Evolutionary conservation across 2,113 vertebrate species (phyloP), one percentile per base, ranked within the genome.

Genomic region (Corvus cornix): DNA sequence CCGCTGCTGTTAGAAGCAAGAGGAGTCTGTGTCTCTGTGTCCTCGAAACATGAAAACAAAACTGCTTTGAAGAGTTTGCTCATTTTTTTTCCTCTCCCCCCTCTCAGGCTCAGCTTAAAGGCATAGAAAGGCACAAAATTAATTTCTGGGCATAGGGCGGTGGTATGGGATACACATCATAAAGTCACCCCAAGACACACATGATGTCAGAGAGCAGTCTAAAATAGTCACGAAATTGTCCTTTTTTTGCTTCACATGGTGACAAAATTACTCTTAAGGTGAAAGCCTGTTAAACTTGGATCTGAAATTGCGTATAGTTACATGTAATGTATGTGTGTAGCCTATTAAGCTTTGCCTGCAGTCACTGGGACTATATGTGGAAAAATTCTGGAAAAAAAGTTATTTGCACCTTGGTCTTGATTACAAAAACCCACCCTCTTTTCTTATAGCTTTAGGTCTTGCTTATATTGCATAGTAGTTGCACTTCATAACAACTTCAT

Each of bases 241-340:
- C 49, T 87, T 17, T 21, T 39, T 83, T 80, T 64, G 28, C 53
- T 81, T 91, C 59, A 77, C 48, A 37, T 82, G n/a, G 59, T 76
- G 62, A 64, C 8, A 64, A 23, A 59, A 35, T 78, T 87, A 8
- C 5, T 53, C 18, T 30, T 79, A 11, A 84, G 68, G 39, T 48
- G 39, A 73, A 43, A 81, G n/a, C 20, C 26, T 53, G 7, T 90
- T 79, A 26, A 49, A 27, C 22, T 43, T 77, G 48, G 11, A 20
- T 68, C 12, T 74, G 37, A 52, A 67, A 27, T 46, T 23, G 2
- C 7, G 10, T 70, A 3, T 13, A 37, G 30, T 64, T 90, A 44
- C 30, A 2, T 16, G 49, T 37, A 70, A 28, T 43, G 31, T 41
- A 9, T 0, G 0, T 18, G 8, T 67, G 59, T 11, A n/a, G 58